These are phyloP conservation scores for Anthoscopus minutus DNA, from an alignment of 2,113 vertebrate species.

Conservation along the genomic window DNA sequence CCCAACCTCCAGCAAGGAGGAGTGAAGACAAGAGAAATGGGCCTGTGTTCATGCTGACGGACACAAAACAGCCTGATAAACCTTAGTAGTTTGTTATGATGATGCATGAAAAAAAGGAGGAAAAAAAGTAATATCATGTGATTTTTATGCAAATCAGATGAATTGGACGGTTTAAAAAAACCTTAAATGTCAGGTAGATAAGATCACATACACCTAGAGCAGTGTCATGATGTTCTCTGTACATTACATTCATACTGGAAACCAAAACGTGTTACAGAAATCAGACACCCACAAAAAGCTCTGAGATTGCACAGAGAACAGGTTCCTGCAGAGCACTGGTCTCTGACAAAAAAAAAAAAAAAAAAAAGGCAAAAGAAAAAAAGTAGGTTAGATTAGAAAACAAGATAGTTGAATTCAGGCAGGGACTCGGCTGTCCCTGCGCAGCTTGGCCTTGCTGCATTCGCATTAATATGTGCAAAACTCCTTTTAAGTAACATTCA, in stretches of 20 bases:
- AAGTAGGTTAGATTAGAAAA: constrained; percentile 64
- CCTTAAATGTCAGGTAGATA: constrained; percentile 49
- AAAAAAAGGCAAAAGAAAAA: not conserved
- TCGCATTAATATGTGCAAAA: not conserved
- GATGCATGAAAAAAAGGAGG: not conserved
- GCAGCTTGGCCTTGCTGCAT: not conserved
- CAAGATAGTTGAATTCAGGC: constrained; percentile 5
- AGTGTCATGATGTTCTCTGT: not conserved
- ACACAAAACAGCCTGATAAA: not conserved
- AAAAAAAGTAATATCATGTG: constrained; percentile 4
- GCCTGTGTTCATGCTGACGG: not conserved
- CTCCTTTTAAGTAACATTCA: not conserved
- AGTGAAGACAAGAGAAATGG: not conserved
- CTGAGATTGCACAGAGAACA: constrained; percentile 26
- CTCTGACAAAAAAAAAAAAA: not conserved
- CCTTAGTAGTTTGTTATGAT: constrained; percentile 23
- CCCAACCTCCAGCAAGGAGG: not conserved
- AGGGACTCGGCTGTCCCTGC: not conserved
- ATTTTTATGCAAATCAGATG: constrained; percentile 41
- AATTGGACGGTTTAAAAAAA: constrained; percentile 23
- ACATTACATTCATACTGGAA: constrained; percentile 27
- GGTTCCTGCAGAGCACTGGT: not conserved
- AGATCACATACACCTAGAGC: constrained; percentile 34
- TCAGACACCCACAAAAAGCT: constrained; percentile 12
- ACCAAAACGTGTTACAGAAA: constrained; percentile 19